Percentiles rank a stretch among this genome's conserved stretches.
Conservation (phyloP, 2,797 vertebrate genomes). For the Garrulus glandarius region DNA sequence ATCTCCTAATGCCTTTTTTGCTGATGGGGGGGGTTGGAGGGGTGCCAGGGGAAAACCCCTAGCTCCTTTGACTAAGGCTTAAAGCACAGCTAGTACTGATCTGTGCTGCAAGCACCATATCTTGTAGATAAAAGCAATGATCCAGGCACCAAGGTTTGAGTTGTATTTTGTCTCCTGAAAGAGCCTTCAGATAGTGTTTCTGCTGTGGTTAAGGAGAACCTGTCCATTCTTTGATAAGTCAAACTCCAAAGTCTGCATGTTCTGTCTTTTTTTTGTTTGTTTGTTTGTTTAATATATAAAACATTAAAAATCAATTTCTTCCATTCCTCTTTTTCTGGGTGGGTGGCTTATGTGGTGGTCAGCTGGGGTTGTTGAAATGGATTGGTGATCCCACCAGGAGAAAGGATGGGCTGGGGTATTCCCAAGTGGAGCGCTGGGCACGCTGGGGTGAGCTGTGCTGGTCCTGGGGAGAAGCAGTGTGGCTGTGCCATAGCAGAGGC, state of each 20-base stretch:
- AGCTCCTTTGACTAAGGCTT: neutral
- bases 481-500: neutral
- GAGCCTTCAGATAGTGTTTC: neutral
- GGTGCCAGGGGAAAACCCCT: neutral
- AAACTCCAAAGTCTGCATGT: neutral
- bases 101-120: neutral
- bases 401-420: neutral
- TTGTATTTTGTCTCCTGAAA: neutral
- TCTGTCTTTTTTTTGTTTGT: no score
- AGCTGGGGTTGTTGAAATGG: neutral
- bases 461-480: rapidly evolving
- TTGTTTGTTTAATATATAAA: neutral
- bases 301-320: neutral
- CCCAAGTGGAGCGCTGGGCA: rapidly evolving
- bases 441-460: neutral
- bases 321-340: neutral
- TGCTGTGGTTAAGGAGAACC: neutral
- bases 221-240: neutral
- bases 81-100: neutral
- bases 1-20: neutral
- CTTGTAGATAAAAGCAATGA: neutral
- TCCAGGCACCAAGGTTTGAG: neutral
- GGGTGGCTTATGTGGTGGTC: neutral
- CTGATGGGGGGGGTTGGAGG: neutral
- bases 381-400: neutral